Percentiles rank a stretch among this genome's conserved stretches.
phyloP scores from a whole-genome alignment of 53 echinoderm and acorn worm genomes.

The Henricia sp. region DNA sequence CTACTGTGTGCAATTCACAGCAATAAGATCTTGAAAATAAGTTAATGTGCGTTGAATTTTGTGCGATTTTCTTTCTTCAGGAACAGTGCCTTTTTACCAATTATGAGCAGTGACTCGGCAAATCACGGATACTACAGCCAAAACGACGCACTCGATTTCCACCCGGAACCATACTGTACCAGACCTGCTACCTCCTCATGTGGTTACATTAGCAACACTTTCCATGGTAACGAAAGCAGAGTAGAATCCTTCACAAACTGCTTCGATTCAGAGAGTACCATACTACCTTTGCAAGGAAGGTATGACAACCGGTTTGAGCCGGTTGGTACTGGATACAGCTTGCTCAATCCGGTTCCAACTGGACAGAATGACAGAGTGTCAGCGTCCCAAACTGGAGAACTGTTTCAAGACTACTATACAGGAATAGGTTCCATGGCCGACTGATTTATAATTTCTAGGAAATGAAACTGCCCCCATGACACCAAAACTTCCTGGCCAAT shows the following conservation, averaged over 20 bases:
- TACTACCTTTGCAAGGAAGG: background rate
- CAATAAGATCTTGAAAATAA: background rate
- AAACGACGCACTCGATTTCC: background rate
- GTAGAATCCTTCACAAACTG: background rate
- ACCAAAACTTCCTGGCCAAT: no score
- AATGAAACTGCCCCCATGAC: no score
- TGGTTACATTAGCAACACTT: background rate
- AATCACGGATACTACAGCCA: background rate
- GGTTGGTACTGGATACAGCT: conserved; percentile 11
- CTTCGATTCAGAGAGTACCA: background rate
- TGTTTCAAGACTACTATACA: no score
- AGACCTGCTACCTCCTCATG: background rate
- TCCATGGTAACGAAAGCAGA: background rate
- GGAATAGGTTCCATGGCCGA: no score
- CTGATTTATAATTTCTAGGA: no score
- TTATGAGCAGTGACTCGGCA: conserved; percentile 4
- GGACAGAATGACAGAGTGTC: background rate
- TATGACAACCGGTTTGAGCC: conserved; percentile 5
- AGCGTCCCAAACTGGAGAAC: no score
- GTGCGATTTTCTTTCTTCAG: background rate
- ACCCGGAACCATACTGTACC: background rate
- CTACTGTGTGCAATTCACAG: no score
- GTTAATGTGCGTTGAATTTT: background rate
- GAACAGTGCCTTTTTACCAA: conserved; percentile 36
- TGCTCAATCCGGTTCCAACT: background rate